These are phyloP conservation scores for Pocillopora verrucosa DNA, from an alignment of 64 coral and sea anemone species.

Conservation along the genomic window DNA sequence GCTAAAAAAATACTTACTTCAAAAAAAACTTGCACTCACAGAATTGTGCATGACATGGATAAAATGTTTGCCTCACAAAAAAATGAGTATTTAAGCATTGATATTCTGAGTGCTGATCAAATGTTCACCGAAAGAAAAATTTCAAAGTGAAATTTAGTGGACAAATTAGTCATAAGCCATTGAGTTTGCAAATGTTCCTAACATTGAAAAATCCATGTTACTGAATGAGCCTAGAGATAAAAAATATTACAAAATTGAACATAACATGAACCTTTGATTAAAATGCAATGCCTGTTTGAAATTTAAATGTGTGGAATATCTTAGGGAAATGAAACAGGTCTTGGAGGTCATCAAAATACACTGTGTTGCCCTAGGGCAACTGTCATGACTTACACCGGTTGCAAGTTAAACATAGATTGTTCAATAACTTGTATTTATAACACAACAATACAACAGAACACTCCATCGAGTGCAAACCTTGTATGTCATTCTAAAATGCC, in stretches of 20 bases:
- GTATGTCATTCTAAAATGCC: not conserved
- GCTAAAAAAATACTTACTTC: too few species aligned
- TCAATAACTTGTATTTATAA: not conserved
- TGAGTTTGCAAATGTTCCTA: not conserved
- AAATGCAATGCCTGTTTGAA: not conserved
- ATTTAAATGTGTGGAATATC: not conserved
- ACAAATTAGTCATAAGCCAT: not conserved
- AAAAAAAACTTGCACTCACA: too few species aligned
- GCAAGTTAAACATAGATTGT: not conserved
- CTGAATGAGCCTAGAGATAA: not conserved
- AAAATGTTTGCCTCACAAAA: too few species aligned
- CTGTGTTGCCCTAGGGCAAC: not conserved
- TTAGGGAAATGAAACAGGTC: not conserved
- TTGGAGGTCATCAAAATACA: not conserved
- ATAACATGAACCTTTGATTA: not conserved
- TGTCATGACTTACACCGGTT: not conserved
- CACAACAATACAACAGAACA: not conserved
- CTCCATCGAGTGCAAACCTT: not conserved
- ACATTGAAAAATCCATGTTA: not conserved
- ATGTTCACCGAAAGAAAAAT: not conserved
- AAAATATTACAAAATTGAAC: not conserved
- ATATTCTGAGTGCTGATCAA: not conserved
- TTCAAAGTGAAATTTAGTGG: not conserved
- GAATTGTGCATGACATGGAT: too few species aligned
- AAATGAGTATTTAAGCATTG: not conserved